Evolutionary conservation across 2,113 vertebrate genomes (phyloP).

Genomic region (Gorsachius goisagi): DNA sequence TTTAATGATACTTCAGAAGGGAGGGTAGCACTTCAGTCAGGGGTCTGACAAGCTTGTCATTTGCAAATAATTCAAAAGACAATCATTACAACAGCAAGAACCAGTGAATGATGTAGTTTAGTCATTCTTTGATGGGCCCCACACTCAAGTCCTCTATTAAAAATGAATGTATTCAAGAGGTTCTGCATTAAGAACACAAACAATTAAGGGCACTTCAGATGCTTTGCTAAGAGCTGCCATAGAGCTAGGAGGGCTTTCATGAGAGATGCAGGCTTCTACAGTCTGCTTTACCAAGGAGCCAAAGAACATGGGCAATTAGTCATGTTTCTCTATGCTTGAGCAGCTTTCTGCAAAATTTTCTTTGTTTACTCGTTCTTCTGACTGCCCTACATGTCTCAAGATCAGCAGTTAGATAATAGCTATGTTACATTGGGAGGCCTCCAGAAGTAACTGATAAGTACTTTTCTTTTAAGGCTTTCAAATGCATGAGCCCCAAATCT

Average conservation of each 20-base stretch:
- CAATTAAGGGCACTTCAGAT: constrained; percentile 82
- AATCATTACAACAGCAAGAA: constrained; percentile 69
- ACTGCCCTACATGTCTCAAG: neutral
- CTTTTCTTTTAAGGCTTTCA: neutral
- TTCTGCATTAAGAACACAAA: constrained; percentile 80
- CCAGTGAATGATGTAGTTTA: constrained; percentile 76
- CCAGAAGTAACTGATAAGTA: neutral
- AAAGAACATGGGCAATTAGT: constrained; percentile 68
- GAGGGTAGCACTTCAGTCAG: constrained; percentile 66
- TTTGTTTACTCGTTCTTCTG: constrained; percentile 54
- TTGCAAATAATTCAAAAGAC: constrained; percentile 83
- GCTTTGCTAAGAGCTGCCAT: constrained; percentile 72
- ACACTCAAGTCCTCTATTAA: constrained; percentile 79
- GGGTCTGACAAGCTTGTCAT: constrained; percentile 75
- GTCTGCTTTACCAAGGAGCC: constrained; percentile 53
- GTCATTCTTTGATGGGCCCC: constrained; percentile 75
- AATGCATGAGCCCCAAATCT: neutral
- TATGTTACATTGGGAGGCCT: neutral
- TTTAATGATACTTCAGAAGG: constrained; percentile 68
- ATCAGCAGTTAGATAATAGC: neutral
- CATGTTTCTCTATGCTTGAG: constrained; percentile 29
- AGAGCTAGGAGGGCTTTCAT: constrained; percentile 70
- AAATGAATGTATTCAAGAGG: constrained; percentile 84
- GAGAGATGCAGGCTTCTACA: constrained; percentile 53
- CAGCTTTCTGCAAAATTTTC: constrained; percentile 35